phyloP scores from a whole-genome alignment of 2,113 vertebrate genomes.

The Pseudonaja textilis region DNA sequence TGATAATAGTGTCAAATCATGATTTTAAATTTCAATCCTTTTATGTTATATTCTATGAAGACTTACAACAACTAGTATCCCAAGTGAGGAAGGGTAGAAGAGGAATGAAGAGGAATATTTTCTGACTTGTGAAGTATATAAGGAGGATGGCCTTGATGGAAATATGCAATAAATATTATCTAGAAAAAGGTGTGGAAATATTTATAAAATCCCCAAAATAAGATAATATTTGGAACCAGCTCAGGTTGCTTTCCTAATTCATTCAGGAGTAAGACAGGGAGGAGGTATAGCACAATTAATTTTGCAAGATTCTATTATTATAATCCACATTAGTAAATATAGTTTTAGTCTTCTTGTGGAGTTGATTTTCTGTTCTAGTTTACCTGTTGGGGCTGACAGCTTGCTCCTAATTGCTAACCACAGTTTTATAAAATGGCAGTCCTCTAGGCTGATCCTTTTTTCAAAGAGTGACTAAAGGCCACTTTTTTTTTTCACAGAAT shows the following conservation, averaged over 20 bases:
- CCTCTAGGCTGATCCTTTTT: no score
- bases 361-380: neutral
- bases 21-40: neutral
- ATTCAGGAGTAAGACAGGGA: neutral
- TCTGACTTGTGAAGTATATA: neutral
- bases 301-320: neutral
- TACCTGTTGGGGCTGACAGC: neutral
- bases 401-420: neutral
- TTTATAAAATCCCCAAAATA: neutral
- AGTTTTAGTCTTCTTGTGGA: neutral
- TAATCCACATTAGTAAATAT: neutral
- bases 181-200: neutral
- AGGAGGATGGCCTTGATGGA: neutral
- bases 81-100: neutral
- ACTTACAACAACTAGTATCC: neutral
- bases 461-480: no score
- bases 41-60: neutral
- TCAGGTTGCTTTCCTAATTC: neutral
- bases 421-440: neutral
- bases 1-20: neutral
- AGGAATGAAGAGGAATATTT: neutral
- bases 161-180: neutral
- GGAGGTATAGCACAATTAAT: neutral
- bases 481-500: neutral
- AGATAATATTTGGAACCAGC: neutral